phyloP scores from a whole-genome alignment of 2,113 vertebrate genomes.

The Synodontis membranacea region DNA sequence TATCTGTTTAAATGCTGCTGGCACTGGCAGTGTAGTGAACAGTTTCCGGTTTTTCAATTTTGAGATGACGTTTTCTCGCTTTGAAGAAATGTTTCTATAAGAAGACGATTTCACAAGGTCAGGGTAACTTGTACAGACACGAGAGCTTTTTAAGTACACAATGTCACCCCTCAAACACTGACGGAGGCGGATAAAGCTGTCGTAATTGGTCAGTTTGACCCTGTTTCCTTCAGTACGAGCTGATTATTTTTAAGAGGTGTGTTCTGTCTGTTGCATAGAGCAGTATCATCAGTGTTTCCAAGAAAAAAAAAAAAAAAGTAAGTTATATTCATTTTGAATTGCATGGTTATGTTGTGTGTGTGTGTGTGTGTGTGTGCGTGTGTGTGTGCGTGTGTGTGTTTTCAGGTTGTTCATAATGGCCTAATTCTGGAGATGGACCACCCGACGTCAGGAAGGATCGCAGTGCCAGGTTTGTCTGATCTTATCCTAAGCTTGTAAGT shows the following conservation, averaged over 20 bases:
- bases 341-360: constrained; percentile 4
- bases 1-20: background rate
- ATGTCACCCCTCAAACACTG: constrained; percentile 2
- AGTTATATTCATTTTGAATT: background rate
- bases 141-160: constrained; percentile 34
- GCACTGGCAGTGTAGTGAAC: background rate
- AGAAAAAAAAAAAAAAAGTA: background rate
- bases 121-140: constrained; percentile 21
- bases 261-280: background rate
- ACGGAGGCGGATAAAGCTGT: background rate
- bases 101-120: constrained; percentile 38
- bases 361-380: background rate
- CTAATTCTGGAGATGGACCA: constrained; percentile 90
- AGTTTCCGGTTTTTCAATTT: background rate
- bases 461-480: constrained; percentile 81
- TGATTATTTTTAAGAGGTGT: constrained; percentile 7
- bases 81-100: constrained; percentile 17
- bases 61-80: constrained; percentile 3
- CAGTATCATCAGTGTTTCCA: constrained; percentile 1
- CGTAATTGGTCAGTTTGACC: constrained; percentile 26
- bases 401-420: constrained; percentile 87
- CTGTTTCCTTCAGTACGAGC: constrained; percentile 12
- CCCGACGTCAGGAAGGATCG: constrained; percentile 82
- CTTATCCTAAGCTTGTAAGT: background rate
- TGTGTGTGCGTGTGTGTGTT: constrained; percentile 46